Evolutionary conservation across 92 coral and sea anemone species (phyloP).

Genomic region (Scolanthus callimorphus): DNA sequence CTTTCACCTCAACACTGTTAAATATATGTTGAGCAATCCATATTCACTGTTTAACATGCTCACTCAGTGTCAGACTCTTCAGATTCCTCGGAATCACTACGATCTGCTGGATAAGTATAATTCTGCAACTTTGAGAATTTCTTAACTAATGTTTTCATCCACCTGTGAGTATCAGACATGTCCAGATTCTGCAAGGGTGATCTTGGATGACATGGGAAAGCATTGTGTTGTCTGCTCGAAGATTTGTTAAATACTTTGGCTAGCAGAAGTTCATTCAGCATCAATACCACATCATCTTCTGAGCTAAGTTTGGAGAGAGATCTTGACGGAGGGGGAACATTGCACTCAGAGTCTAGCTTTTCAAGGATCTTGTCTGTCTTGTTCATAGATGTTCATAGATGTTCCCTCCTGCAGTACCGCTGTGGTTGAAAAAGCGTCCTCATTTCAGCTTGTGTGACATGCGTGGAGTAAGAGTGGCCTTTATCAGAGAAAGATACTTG

Average conservation of each 20-base stretch:
- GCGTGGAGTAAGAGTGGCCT: slow-evolving; percentile 13
- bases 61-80: slow-evolving; percentile 1
- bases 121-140: slow-evolving; percentile 4
- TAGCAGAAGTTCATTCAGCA: slow-evolving; percentile 11
- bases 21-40: neutral
- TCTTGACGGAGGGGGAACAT: slow-evolving; percentile 3
- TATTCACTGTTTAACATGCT: neutral
- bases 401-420: slow-evolving; percentile 5
- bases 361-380: neutral
- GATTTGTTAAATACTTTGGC: neutral
- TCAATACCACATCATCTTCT: slow-evolving; percentile 1
- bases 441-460: slow-evolving; percentile 31
- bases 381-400: slow-evolving; percentile 2
- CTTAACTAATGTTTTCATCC: slow-evolving; percentile 8
- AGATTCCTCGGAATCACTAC: neutral
- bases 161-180: neutral
- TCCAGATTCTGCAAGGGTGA: neutral
- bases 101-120: neutral
- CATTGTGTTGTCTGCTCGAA: neutral
- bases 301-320: slow-evolving; percentile 1
- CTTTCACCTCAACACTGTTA: neutral
- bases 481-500: slow-evolving; percentile 10
- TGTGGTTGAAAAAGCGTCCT: slow-evolving; percentile 18
- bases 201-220: slow-evolving; percentile 1
- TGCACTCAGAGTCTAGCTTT: neutral